phyloP scores from a whole-genome alignment of 2,888 invertebrate genomes.

The Ormyrus labotus region DNA sequence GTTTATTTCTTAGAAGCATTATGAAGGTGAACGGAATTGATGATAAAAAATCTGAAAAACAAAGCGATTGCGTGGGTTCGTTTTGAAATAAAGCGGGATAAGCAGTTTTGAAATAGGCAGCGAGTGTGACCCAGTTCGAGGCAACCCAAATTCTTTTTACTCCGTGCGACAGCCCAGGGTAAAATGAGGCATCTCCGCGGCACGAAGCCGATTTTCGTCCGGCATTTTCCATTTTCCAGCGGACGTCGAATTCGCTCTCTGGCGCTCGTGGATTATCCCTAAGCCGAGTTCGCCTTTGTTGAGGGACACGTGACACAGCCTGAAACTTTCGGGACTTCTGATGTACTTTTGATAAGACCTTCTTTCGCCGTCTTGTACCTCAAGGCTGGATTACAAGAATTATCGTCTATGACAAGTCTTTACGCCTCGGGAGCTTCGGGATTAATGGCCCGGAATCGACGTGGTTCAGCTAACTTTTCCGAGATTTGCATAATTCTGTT shows the following conservation, averaged over 20 bases:
- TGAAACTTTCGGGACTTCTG: not conserved
- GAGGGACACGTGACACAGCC: not conserved
- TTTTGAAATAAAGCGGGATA: too few relatives aligned
- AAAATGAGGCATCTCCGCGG: not conserved
- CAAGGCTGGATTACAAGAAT: constrained; percentile 26
- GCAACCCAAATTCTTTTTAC: too few relatives aligned
- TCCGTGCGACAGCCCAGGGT: too few relatives aligned
- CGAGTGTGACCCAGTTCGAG: too few relatives aligned
- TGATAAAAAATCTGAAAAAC: too few relatives aligned
- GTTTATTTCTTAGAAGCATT: too few relatives aligned
- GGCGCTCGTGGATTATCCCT: not conserved
- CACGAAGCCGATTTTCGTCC: constrained; percentile 19
- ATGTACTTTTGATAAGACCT: not conserved
- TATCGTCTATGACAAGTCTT: constrained; percentile 10
- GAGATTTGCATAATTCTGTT: constrained; percentile 21
- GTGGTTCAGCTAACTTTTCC: not conserved
- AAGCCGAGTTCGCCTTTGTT: not conserved
- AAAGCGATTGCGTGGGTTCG: too few relatives aligned
- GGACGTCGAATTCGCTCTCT: not conserved
- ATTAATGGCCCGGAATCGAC: constrained; percentile 19
- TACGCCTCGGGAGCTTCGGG: not conserved
- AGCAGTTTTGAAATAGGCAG: too few relatives aligned
- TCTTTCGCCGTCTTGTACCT: not conserved
- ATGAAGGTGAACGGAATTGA: too few relatives aligned
- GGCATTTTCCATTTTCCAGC: constrained; percentile 6